Evolutionary conservation across 2,113 vertebrate genomes (phyloP).

Genomic region (Rhea pennata): DNA sequence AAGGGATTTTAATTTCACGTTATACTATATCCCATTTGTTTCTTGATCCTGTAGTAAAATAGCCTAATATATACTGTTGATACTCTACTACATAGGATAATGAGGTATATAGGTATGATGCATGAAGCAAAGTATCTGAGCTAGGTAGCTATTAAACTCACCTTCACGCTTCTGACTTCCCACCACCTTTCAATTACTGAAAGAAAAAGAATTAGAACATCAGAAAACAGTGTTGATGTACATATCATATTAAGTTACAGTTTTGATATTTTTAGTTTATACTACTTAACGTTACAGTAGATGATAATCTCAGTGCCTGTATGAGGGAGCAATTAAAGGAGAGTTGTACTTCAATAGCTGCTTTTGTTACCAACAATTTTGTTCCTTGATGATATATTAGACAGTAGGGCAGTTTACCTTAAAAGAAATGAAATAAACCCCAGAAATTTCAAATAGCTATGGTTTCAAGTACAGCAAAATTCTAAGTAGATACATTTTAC

Average conservation of each 20-base stretch:
- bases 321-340: slow-evolving; percentile 67
- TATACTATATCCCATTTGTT: background rate
- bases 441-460: slow-evolving; percentile 40
- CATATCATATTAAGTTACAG: slow-evolving; percentile 49
- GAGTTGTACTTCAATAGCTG: slow-evolving; percentile 26
- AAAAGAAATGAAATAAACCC: slow-evolving; percentile 28
- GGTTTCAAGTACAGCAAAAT: slow-evolving; percentile 9
- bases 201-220: slow-evolving; percentile 19
- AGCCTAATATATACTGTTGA: background rate
- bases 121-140: slow-evolving; percentile 19
- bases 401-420: background rate
- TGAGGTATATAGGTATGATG: background rate
- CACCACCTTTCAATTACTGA: background rate
- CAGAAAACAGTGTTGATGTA: slow-evolving; percentile 43
- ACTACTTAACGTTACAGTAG: slow-evolving; percentile 29
- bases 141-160: background rate
- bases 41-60: background rate
- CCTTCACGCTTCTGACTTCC: background rate
- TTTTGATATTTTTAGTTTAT: slow-evolving; percentile 65
- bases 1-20: background rate
- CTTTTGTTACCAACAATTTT: slow-evolving; percentile 24
- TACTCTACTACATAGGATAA: background rate
- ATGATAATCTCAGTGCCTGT: slow-evolving; percentile 72
- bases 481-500: background rate
- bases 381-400: slow-evolving; percentile 28